phyloP scores from a whole-genome alignment of 2,888 invertebrate species.

The Apotomis capreana region DNA sequence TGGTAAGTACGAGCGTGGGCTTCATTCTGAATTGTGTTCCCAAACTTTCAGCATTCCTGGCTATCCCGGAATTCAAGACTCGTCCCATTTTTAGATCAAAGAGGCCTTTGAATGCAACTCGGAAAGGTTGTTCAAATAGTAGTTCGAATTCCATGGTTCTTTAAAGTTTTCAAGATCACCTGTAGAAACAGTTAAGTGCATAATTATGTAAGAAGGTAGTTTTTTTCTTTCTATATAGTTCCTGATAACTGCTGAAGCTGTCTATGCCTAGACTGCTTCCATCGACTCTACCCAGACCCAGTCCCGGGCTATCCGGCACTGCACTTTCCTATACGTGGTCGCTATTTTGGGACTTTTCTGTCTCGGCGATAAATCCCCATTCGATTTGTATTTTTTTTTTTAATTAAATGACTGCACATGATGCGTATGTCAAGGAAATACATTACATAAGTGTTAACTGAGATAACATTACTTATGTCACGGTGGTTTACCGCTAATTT shows the following conservation, averaged over 20 bases:
- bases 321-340: too few relatives aligned
- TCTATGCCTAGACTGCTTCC: too few relatives aligned
- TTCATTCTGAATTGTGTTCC: conserved; percentile 14
- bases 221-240: too few relatives aligned
- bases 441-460: background rate
- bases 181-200: background rate
- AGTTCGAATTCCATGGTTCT: conserved; percentile 1
- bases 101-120: conserved; percentile 28
- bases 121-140: conserved; percentile 3
- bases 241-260: too few relatives aligned
- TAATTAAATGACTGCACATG: too few relatives aligned
- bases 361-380: too few relatives aligned
- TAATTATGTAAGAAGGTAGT: too few relatives aligned
- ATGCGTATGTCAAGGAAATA: too few relatives aligned
- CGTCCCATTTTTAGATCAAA: conserved; percentile 24
- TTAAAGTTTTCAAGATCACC: background rate
- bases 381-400: too few relatives aligned
- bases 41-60: conserved; percentile 21
- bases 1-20: background rate
- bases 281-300: too few relatives aligned
- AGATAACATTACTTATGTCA: background rate
- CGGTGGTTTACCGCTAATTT: background rate
- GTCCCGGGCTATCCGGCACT: too few relatives aligned
- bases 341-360: too few relatives aligned
- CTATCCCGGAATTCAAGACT: conserved; percentile 12